These are phyloP conservation scores for Ranitomeya variabilis DNA, from an alignment of 2,113 vertebrate genomes.

Conservation along the genomic window DNA sequence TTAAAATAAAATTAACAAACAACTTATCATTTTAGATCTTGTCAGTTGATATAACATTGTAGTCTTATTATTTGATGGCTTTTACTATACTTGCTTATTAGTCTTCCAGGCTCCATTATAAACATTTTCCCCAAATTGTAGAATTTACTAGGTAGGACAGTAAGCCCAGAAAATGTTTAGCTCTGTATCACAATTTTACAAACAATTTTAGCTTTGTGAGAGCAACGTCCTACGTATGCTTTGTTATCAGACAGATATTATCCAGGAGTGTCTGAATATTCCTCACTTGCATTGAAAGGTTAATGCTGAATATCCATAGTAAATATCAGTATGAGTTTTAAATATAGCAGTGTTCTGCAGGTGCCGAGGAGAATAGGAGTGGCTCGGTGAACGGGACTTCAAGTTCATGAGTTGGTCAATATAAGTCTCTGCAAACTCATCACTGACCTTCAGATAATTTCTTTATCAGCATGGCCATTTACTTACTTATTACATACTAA, in stretches of 20 bases:
- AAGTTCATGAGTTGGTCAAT: neutral
- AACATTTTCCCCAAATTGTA: neutral
- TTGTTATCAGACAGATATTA: too few species aligned
- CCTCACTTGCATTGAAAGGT: too few species aligned
- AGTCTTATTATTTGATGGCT: neutral
- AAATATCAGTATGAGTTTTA: too few species aligned
- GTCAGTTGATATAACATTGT: neutral
- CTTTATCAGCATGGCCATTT: neutral
- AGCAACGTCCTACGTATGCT: too few species aligned
- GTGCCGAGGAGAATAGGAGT: neutral
- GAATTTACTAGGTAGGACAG: neutral
- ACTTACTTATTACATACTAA: neutral
- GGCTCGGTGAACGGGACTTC: neutral
- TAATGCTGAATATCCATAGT: too few species aligned
- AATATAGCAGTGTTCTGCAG: neutral
- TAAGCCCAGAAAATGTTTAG: too few species aligned
- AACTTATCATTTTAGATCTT: neutral
- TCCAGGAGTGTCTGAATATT: too few species aligned
- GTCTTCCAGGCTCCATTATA: neutral
- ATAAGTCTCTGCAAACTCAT: neutral
- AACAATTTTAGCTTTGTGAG: too few species aligned
- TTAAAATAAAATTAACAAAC: neutral
- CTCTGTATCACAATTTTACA: too few species aligned
- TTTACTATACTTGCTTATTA: neutral
- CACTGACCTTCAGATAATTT: slow-evolving; percentile 34